Conservation (phyloP, 2,888 invertebrate species). For the Eulithis testata region DNA sequence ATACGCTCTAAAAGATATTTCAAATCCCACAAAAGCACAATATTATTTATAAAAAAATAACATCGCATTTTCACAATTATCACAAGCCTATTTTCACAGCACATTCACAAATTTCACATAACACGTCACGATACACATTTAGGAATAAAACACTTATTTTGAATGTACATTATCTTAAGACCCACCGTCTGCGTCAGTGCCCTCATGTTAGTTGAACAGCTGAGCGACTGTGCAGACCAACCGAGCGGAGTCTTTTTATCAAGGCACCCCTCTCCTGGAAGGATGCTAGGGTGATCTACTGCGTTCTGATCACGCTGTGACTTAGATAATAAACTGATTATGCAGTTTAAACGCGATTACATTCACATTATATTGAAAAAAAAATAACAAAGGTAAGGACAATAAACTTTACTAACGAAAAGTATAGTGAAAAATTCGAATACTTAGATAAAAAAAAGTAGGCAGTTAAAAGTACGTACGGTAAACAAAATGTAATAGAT, state of each 20-base stretch:
- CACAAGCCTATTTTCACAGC: no score
- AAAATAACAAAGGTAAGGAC: no score
- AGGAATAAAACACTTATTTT: neutral
- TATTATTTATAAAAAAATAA: no score
- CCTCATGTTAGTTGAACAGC: constrained; percentile 68
- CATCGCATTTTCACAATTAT: no score
- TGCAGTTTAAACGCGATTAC: constrained; percentile 12
- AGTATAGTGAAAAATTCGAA: no score
- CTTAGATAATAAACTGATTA: constrained; percentile 28
- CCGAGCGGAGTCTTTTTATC: constrained; percentile 63
- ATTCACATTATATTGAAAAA: neutral
- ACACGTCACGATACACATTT: constrained; percentile 30
- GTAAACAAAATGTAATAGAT: no score
- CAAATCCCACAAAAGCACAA: no score
- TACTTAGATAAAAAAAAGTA: no score
- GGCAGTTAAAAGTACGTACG: no score
- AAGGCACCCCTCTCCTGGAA: constrained; percentile 60
- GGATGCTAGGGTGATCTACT: constrained; percentile 24
- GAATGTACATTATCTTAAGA: constrained; percentile 36
- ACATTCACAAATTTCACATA: constrained; percentile 25
- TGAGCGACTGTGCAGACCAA: constrained; percentile 63
- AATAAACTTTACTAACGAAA: no score
- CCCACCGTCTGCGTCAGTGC: constrained; percentile 75
- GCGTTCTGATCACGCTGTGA: constrained; percentile 4
- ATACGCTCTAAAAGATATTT: no score